Conservation (phyloP, 2,113 vertebrate genomes). For the Pluvianellus socialis region DNA sequence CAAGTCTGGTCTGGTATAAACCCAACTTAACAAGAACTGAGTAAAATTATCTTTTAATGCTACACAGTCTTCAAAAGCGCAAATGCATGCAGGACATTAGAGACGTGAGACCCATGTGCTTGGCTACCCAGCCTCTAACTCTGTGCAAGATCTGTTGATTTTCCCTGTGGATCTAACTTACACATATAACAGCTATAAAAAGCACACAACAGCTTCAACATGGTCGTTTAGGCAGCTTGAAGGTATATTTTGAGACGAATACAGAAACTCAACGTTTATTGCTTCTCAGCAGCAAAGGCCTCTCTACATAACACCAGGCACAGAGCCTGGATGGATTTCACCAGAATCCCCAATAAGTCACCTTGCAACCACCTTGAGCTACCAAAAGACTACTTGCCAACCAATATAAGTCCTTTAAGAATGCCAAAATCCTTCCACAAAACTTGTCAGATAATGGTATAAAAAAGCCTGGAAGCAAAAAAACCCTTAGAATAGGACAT, state of each 20-base stretch:
- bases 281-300: not conserved
- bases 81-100: not conserved
- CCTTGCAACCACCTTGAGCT: not conserved
- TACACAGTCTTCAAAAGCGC: not conserved
- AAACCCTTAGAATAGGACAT: not conserved
- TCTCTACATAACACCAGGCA: not conserved
- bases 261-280: not conserved
- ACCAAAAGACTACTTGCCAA: not conserved
- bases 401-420: not conserved
- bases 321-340: not conserved
- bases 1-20: not conserved
- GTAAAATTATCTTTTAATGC: not conserved
- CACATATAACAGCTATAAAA: not conserved
- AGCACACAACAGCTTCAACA: not conserved
- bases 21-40: not conserved
- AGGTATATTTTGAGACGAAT: not conserved
- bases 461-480: not conserved
- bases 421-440: not conserved
- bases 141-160: not conserved
- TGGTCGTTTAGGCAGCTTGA: not conserved
- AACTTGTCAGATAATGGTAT: not conserved
- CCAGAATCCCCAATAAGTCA: not conserved
- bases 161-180: not conserved
- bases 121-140: not conserved
- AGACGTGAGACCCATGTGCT: rapidly evolving